phyloP scores from a whole-genome alignment of 1,140 invertebrate species.

The Drosophila jambulina region DNA sequence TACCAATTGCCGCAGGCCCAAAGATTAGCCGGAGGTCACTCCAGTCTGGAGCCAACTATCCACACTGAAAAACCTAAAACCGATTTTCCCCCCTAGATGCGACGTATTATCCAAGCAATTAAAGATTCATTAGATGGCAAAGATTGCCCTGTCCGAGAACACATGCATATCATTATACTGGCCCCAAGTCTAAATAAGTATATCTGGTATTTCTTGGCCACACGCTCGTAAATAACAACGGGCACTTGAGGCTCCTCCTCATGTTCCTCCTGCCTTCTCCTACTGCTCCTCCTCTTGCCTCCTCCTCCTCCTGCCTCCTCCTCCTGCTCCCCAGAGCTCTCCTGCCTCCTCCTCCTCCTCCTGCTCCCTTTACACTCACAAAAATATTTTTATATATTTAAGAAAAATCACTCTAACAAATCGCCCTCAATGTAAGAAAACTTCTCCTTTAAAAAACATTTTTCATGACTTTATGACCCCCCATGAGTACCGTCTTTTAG shows the following conservation, averaged over 20 bases:
- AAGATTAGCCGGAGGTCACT: slow-evolving; percentile 14
- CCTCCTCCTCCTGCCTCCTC: neutral
- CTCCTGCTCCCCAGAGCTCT: neutral
- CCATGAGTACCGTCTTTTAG: too few species aligned
- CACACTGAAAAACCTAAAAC: neutral
- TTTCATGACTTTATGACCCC: too few species aligned
- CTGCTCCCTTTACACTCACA: too few species aligned
- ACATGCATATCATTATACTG: slow-evolving; percentile 49
- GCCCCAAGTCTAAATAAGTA: slow-evolving; percentile 25
- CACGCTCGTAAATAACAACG: slow-evolving; percentile 57
- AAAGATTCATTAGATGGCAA: slow-evolving; percentile 48
- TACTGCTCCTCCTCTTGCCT: too few species aligned
- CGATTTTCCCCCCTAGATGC: neutral
- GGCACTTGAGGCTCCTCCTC: slow-evolving; percentile 60
- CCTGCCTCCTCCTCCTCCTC: too few species aligned
- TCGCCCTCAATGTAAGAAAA: too few species aligned
- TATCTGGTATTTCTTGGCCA: slow-evolving; percentile 45
- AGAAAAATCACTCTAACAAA: too few species aligned
- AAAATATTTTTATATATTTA: too few species aligned
- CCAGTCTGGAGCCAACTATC: too few species aligned
- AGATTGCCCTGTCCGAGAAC: slow-evolving; percentile 15
- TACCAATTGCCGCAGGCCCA: slow-evolving; percentile 1
- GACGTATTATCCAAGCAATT: slow-evolving; percentile 36
- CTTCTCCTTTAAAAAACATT: too few species aligned
- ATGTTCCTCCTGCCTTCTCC: slow-evolving; percentile 4